Conservation (phyloP, 2,888 invertebrate genomes). For the Netelia fuscicornis region DNA sequence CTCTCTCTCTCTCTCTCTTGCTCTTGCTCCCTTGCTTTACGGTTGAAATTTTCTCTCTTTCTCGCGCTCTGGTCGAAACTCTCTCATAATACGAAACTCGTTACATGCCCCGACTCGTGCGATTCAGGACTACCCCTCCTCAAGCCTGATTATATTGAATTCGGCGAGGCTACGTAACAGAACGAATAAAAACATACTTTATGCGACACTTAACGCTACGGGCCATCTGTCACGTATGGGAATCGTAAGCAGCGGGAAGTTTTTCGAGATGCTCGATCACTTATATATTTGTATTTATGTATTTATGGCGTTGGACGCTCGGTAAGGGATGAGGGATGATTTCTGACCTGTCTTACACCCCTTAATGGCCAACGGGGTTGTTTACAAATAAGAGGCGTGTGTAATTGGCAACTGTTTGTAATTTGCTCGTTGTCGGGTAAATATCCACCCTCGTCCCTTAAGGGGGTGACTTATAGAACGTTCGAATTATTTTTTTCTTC, state of each 20-base stretch:
- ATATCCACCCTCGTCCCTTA: neutral
- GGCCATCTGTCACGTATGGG: slow-evolving; percentile 77
- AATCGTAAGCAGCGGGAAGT: slow-evolving; percentile 28
- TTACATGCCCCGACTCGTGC: slow-evolving; percentile 77
- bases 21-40: slow-evolving; percentile 60
- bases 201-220: slow-evolving; percentile 80
- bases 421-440: neutral
- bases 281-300: slow-evolving; percentile 13
- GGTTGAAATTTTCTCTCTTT: slow-evolving; percentile 41
- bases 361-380: slow-evolving; percentile 68
- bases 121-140: slow-evolving; percentile 33
- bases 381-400: slow-evolving; percentile 68
- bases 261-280: slow-evolving; percentile 22
- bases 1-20: slow-evolving; percentile 28
- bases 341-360: slow-evolving; percentile 29
- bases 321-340: slow-evolving; percentile 13
- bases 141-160: slow-evolving; percentile 80
- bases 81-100: slow-evolving; percentile 79
- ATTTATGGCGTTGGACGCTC: slow-evolving; percentile 36
- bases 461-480: neutral
- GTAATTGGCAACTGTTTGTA: slow-evolving; percentile 59
- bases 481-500: neutral
- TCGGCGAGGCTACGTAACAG: slow-evolving; percentile 74
- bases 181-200: slow-evolving; percentile 80
- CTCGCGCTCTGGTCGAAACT: slow-evolving; percentile 29